Evolutionary conservation across 2,113 vertebrate species (phyloP), one percentile per base, ranked within the genome.

Genomic region (Garra rufa): DNA sequence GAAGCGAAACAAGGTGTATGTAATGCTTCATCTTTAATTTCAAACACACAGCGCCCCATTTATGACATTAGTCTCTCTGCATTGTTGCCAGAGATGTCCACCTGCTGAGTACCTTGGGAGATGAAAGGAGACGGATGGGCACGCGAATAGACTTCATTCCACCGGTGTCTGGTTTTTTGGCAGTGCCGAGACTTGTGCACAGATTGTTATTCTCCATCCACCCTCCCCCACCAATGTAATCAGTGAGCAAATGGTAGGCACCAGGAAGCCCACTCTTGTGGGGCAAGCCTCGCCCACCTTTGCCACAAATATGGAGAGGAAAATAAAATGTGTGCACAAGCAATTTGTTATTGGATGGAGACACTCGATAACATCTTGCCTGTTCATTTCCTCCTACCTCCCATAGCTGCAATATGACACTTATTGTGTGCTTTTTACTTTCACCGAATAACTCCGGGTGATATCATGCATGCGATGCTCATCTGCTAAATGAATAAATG

Each of bases 171-270:
- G 21, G 63, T 46, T 81, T 81, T 34, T 85, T 88, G 89, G 88
- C 87, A 89, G 76, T 80, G 88, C 89, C 86, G 88, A 83, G 90
- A 88, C 80, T 89, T 86, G 85, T 86, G 90, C 91, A 89, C 89
- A 92, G 89, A 91, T 90, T 91, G 89, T 85, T 41, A 21, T 74
- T 70, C 34, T 82, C 88, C 89, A 76, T 83, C 26, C 2, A 55
- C 59, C 81, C 85, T 90, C 85, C 88, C 78, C 87, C 90, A 80
- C 85, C 88, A 91, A 91, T 91, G 88, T 88, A 91, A 89, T 90
- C 48, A 41, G 86, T 88, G 91, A 91, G 92, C 89, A 93, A 93
- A 93, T 91, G 92, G 88, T 89, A 90, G 89, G 89, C 91, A 91
- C 90, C 84, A 90, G 91, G 88, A 93, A 90, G 90, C 84, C 74